Evolutionary conservation across 1,140 invertebrate genomes (phyloP), one percentile per base, ranked within the genome.

Genomic region (Bicyclus anynana): DNA sequence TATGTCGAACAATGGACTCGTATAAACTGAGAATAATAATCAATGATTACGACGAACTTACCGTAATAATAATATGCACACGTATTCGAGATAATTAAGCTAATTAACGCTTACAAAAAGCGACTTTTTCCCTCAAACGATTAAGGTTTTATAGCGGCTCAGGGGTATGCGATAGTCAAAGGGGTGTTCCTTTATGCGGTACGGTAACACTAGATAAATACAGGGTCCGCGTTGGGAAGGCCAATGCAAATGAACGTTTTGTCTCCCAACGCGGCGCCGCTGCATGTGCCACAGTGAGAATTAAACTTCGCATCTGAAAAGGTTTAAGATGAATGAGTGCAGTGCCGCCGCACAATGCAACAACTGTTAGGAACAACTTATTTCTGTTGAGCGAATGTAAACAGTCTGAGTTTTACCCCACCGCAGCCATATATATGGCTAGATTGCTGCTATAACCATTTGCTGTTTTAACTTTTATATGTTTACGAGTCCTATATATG

Each of bases 251-350:
- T 83, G 74, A 78, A 78, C 57, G 74, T 80, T 83, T 57, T 82
- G 5, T 4, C 2, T 5, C 12, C 14, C 37, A 23, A 7, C 46
- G 64, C 49, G 10, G 12, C 59, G 64, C 58, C 57, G 67, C 65
- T 57, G 52, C 66, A 67, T 72, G 74, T 71, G 77, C 77, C 74
- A 78, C 58, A 60, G 65, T 71, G 70, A 33, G 29, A 33, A 33
- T 33, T 84, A 79, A 84, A 78, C 72, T 71, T 62, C 71, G 64
- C 76, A 69, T 64, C 69, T 84, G 78, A 87, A 84, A 82, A 87
- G 84, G 69, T 80, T 84, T 80, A 79, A 80, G 74, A 84, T 84
- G 84, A 87, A 87, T 87, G 79, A 76, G 67, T 71, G 65, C 73
- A 64, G 67, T 73, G 63, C 62, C 70, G 55, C 69, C 74, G 10